Percentiles rank a stretch among this genome's conserved stretches.
These are phyloP conservation scores for Harpegnathos saltator DNA, from an alignment of 1,140 invertebrate genomes.

Conservation along the genomic window DNA sequence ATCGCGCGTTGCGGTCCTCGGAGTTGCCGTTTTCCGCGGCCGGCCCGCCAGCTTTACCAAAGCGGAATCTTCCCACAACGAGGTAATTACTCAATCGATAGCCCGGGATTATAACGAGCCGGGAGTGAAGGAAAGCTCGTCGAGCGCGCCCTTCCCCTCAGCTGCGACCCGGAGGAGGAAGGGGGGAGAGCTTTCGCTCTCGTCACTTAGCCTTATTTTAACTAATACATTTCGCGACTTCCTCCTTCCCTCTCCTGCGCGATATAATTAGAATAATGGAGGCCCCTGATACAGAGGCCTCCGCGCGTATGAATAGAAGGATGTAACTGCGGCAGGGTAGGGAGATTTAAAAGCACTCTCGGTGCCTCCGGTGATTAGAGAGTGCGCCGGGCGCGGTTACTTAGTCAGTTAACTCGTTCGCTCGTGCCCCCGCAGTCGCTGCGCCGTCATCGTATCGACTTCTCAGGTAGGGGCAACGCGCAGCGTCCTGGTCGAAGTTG, in stretches of 20 bases:
- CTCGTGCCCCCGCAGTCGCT: background rate
- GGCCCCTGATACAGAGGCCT: constrained; percentile 37
- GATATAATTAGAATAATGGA: constrained; percentile 57
- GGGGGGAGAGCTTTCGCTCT: background rate
- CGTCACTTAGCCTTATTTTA: constrained; percentile 22
- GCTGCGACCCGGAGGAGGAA: background rate
- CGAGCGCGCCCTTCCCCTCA: no score
- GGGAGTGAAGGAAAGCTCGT: no score
- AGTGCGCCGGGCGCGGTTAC: constrained; percentile 55
- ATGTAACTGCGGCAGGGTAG: constrained; percentile 44
- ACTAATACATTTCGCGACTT: constrained; percentile 39
- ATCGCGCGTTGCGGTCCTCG: no score
- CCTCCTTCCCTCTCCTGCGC: constrained; percentile 15
- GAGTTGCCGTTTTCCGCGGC: no score
- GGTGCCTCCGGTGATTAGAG: constrained; percentile 60
- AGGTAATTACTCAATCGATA: constrained; percentile 15
- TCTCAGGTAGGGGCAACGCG: constrained; percentile 12
- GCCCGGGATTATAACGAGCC: constrained; percentile 9
- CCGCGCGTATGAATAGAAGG: constrained; percentile 30
- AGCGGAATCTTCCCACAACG: background rate
- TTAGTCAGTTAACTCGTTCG: constrained; percentile 45
- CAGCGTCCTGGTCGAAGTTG: no score
- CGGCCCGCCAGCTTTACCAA: background rate
- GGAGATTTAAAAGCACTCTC: constrained; percentile 63
- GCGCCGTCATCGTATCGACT: constrained; percentile 5